Conservation (phyloP, 2,113 vertebrate species). For the Rhizomys pruinosus region DNA sequence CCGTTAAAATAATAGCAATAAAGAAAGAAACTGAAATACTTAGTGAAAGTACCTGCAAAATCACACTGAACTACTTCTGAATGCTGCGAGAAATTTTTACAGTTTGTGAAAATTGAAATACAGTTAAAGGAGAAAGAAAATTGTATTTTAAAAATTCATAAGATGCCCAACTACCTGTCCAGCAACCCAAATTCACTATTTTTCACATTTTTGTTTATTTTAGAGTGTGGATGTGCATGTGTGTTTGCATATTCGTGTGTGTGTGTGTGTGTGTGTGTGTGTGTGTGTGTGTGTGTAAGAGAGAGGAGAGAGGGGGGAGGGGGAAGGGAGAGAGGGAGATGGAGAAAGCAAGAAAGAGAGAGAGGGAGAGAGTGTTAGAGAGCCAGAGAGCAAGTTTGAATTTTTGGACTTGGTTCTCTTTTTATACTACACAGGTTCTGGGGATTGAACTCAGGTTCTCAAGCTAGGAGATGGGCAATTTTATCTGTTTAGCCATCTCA, state of each 20-base stretch:
- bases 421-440: background rate
- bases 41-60: background rate
- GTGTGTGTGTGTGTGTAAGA: background rate
- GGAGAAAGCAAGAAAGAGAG: no score
- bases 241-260: background rate
- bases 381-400: background rate
- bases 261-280: background rate
- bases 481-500: background rate
- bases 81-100: background rate
- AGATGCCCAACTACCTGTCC: background rate
- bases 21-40: background rate
- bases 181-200: background rate
- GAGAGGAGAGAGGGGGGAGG: no score
- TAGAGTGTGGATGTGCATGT: background rate
- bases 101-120: background rate
- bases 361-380: no score
- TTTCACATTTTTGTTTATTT: background rate
- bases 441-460: no score
- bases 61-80: background rate
- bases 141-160: background rate
- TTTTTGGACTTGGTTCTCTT: background rate
- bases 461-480: background rate
- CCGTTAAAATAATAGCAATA: background rate
- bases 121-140: background rate
- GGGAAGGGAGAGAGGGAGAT: no score